These are phyloP conservation scores for Himalopsyche tibetana DNA, from an alignment of 2,888 invertebrate species.

Conservation along the genomic window DNA sequence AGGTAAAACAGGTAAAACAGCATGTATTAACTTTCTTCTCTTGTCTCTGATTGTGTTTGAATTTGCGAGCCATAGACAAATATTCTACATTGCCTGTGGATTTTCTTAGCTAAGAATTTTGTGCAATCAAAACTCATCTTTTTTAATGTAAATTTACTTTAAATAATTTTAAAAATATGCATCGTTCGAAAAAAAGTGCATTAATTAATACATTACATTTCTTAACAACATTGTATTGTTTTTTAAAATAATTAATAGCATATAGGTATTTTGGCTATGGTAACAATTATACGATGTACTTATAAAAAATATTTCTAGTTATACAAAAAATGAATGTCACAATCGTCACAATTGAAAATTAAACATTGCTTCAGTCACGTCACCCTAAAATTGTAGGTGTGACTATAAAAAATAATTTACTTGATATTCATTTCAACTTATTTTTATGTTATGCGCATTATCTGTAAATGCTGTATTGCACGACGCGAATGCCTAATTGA, in stretches of 20 bases:
- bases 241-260: too few species aligned
- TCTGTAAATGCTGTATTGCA: background rate
- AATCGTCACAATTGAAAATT: background rate
- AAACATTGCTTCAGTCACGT: slow-evolving; percentile 12
- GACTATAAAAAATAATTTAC: background rate
- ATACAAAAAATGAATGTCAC: slow-evolving; percentile 33
- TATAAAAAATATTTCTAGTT: background rate
- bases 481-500: slow-evolving; percentile 29
- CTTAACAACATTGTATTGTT: too few species aligned
- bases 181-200: too few species aligned
- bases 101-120: background rate
- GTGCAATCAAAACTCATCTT: too few species aligned
- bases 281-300: background rate
- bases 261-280: background rate
- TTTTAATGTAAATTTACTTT: too few species aligned
- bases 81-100: background rate
- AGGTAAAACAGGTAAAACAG: background rate
- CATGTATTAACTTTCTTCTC: too few species aligned
- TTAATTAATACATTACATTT: too few species aligned
- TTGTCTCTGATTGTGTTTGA: too few species aligned
- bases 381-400: slow-evolving; percentile 27
- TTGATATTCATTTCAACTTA: background rate
- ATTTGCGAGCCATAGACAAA: too few species aligned
- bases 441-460: background rate
- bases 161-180: too few species aligned